phyloP scores from a whole-genome alignment of 2,888 invertebrate genomes.

The Dastarcus helophoroides region DNA sequence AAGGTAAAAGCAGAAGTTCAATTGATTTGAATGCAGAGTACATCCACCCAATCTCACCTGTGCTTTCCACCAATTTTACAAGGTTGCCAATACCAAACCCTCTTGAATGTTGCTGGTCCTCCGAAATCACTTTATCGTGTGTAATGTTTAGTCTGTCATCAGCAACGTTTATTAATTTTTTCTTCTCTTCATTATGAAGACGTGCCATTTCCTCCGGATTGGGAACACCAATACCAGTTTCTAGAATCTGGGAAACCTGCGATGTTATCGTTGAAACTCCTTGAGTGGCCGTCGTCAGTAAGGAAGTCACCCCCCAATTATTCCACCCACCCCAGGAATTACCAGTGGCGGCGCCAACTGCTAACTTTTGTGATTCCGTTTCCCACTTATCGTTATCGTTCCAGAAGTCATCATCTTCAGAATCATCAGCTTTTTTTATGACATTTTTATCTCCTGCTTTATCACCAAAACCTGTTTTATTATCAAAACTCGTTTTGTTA shows the following conservation, averaged over 20 bases:
- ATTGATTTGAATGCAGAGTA: too few species aligned
- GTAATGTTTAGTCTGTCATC: constrained; percentile 1
- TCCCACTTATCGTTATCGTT: not conserved
- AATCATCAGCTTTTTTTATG: not conserved
- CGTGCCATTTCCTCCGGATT: constrained; percentile 68
- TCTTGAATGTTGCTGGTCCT: constrained; percentile 11
- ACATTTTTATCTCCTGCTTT: too few species aligned
- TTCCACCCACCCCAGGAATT: constrained; percentile 60
- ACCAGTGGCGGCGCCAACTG: too few species aligned
- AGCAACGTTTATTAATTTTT: constrained; percentile 14
- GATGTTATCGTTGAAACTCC: constrained; percentile 67
- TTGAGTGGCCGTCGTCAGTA: constrained; percentile 64
- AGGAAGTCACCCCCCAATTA: constrained; percentile 62
- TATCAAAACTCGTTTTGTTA: too few species aligned
- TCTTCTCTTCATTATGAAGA: constrained; percentile 29
- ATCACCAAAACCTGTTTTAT: too few species aligned
- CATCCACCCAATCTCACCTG: too few species aligned
- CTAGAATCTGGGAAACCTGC: constrained; percentile 73
- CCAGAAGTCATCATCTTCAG: not conserved
- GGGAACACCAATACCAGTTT: constrained; percentile 72
- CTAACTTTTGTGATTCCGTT: too few species aligned
- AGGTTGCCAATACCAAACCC: constrained; percentile 51
- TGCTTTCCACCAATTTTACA: constrained; percentile 57
- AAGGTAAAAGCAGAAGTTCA: too few species aligned
- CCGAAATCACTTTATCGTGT: constrained; percentile 1